Base-by-base conservation (phyloP, 2,797 vertebrate species). In the Bufotes viridis region DNA sequence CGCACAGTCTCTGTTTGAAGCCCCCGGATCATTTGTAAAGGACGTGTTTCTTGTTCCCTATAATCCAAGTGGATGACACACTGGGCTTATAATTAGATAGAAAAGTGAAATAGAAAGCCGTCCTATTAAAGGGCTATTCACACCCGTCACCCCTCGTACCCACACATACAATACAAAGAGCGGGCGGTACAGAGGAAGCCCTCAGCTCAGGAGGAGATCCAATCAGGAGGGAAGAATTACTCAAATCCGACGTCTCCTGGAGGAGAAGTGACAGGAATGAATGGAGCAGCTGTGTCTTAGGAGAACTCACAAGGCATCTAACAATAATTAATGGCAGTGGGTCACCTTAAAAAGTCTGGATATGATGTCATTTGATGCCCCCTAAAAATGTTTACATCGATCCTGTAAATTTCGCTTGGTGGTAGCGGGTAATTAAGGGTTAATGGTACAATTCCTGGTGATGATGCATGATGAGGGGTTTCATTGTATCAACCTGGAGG, bases 1-100 rank as follows among this genome's bases (percentile, higher is more conserved):
- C 42, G 1, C 63, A 26, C 53, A 10, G 34, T n/a, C 42, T 75
- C 7, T 9, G 51, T 51, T 42, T 20, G 20, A 75, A 49, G 20
- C 15, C 34, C 17, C 1, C 42, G 0, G 4, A 76, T 49, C 49
- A n/a, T 76, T 13, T 53, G 22, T 53, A 22, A 20, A 11, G 42
- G 4, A 57, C 22, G 29, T 34, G 29, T 34, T 34, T 2, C 14
- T 1, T 24, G 18, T 11, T 85, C 2, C n/a, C 51, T 72, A 34
- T 34, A 34, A 58, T 22, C 20, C 78, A 24, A 53, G 20, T 51
- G 34, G 70, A 57, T 12, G 3, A 34, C 63, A 29, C 12, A 29
- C 65, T 42, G 78, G 72, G 63, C 24, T 42, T 18, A 24, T 58
- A 87, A 87, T 42, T 26, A 81, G 85, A 72, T 12, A 42, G 63